A percentile compares a stretch with the other conserved stretches of the same genome.
Evolutionary conservation across 1,140 invertebrate species (phyloP).

Genomic region (Hyles euphorbiae): DNA sequence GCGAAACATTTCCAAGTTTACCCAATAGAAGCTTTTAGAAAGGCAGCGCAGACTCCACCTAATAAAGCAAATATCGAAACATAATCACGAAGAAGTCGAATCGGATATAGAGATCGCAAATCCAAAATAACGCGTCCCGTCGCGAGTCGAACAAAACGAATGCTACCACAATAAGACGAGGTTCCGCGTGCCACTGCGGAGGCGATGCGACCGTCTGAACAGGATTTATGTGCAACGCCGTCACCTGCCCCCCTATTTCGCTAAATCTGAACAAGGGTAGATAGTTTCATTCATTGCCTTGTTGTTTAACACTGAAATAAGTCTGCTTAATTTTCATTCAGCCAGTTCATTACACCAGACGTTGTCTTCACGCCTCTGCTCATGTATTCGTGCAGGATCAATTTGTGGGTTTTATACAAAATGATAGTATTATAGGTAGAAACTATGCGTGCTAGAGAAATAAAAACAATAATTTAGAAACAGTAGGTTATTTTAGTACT

Average conservation of each 20-base stretch:
- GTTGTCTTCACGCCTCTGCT: too few relatives aligned
- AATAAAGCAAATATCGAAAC: slow-evolving; percentile 1
- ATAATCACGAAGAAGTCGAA: slow-evolving; percentile 19
- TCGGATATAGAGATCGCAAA: slow-evolving; percentile 33
- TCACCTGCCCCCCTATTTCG: slow-evolving; percentile 46
- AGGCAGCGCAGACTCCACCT: too few relatives aligned
- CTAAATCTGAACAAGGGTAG: slow-evolving; percentile 30
- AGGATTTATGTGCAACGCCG: slow-evolving; percentile 49
- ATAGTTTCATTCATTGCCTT: slow-evolving; percentile 36
- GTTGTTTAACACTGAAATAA: too few relatives aligned
- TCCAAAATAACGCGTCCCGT: slow-evolving; percentile 46
- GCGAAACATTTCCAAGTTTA: too few relatives aligned
- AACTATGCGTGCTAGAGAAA: not conserved
- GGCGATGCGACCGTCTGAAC: slow-evolving; percentile 37
- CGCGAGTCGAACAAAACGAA: slow-evolving; percentile 43
- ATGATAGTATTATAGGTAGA: too few relatives aligned
- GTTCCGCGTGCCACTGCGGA: slow-evolving; percentile 49
- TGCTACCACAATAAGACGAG: slow-evolving; percentile 50
- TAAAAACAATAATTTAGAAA: not conserved
- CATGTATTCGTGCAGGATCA: too few relatives aligned
- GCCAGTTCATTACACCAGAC: too few relatives aligned
- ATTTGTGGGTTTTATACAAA: too few relatives aligned
- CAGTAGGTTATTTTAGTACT: too few relatives aligned
- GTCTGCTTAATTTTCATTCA: too few relatives aligned
- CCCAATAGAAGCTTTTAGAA: too few relatives aligned